Evolutionary conservation across 2,888 invertebrate genomes (phyloP), one percentile per base, ranked within the genome.

Genomic region (Meganola albula): DNA sequence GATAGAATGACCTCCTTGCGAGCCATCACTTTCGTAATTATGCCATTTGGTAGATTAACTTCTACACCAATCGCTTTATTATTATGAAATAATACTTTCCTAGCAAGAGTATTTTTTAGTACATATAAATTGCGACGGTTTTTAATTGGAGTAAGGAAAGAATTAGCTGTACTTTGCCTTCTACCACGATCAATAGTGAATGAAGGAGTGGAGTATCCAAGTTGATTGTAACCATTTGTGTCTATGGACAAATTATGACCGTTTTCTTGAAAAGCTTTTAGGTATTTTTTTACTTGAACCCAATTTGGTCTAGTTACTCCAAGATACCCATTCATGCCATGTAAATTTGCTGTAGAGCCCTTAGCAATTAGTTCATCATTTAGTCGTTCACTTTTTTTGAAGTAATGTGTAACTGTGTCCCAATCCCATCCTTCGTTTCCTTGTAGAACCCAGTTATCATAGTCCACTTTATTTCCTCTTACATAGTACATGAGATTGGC

Each of bases 401-500:
- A 68, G 40, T 69, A 69, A 3, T 41, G 27, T 1, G 43, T 32
- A 2, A 59, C 58, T 1, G 49, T 46, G 1, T 58, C 37, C 60
- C 57, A 67, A 14, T 54, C 48, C 70, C 71, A 71, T 0, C 58
- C 59, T 0, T 72, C 53, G 30, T 91, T 90, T 0, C 91, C 93
- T 32, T 87, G 53, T 1, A 71, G 74, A 0, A 88, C 90, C 94
- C 95, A 95, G 0, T 78, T 65, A 1, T 84, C 58, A 55, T 88
- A 92, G 54, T 92, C 92, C 3, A 61, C 66, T 21, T 84, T 79
- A 56, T 90, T 90, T 0, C 92, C 92, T 44, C 89, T 75, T 0
- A 89, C 71, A 52, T 92, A 90, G 2, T 89, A 50, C 90, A 92
- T 90, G 21, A 84, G 89, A 59, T 92, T 92, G 1, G 90, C 73